Evolutionary conservation across 2,113 vertebrate species (phyloP).

Genomic region (Eurypyga helias): DNA sequence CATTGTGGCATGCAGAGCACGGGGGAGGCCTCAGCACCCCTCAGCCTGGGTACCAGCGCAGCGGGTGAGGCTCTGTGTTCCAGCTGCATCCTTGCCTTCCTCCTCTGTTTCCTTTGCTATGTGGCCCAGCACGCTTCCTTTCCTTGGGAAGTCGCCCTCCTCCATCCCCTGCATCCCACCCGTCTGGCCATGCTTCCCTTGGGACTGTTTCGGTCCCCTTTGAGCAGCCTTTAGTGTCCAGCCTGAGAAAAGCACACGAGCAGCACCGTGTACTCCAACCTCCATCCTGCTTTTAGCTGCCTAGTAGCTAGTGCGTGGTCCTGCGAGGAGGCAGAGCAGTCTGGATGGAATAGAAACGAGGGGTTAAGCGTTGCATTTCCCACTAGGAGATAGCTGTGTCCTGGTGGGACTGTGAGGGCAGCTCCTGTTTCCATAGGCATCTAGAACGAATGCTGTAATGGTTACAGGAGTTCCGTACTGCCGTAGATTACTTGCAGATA

Average conservation of each 20-base stretch:
- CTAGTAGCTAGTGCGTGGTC: background rate
- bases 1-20: background rate
- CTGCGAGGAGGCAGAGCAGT: background rate
- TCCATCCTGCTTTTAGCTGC: background rate
- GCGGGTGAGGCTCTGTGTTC: background rate
- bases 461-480: background rate
- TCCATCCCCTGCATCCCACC: background rate
- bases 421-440: background rate
- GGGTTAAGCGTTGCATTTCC: background rate
- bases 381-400: background rate
- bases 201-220: background rate
- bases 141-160: background rate
- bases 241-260: background rate
- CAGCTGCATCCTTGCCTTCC: background rate
- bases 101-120: rapidly evolving
- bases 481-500: background rate
- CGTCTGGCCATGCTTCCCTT: background rate
- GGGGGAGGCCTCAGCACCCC: background rate
- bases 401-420: background rate
- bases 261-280: rapidly evolving
- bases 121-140: background rate
- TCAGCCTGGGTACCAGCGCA: background rate
- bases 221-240: background rate
- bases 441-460: background rate
- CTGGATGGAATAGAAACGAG: background rate